Base-by-base conservation (phyloP, 92 coral and sea anemone genomes). In the Epizoanthus fatuus region DNA sequence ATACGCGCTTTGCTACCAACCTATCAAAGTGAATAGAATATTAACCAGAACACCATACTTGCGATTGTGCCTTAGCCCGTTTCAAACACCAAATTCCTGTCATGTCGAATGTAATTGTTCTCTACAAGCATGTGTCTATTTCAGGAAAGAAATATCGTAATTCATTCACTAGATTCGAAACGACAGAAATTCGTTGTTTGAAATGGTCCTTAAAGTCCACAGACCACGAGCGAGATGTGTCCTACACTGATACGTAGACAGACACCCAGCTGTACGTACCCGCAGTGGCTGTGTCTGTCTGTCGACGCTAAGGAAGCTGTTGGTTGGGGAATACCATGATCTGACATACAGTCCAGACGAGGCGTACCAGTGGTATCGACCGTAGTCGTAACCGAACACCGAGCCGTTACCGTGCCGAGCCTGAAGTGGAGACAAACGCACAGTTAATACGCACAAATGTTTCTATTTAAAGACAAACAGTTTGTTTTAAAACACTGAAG, bases 261-360 rank as follows among this genome's bases (percentile, higher is more conserved):
- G 11, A n/a, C 35, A 8, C 15, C 35, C 35, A 10, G 69, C 22
- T 14, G 1, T 66, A 60, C 82, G 0, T 3, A 77, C 82, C 70
- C 25, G 6, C 37, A 77, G 3, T 7, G 71, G 71, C 5, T 77
- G 44, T 40, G 70, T 77, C 20, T 2, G 82, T 62, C 71, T 77
- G 38, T 60, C 82, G 39, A 77, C 62, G 82, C 82, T 77, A 38
- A 77, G 64, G 70, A 77, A 77, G 51, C 82, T 77, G 56, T 60
- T 77, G 64, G 69, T 77, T 3, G 82, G 82, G 2, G 82, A 77
- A 47, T 59, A 77, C 82, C 82, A 77, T 22, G 82, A 55, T 1
- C 57, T 13, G 3, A 58, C 12, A 22, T 59, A 59, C 56, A 77
- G 71, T 11, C 70, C 39, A 1, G 71, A 5, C 5, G 82, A 17